These are phyloP conservation scores for Tipula vernalis DNA, from an alignment of 2,888 invertebrate species.

Conservation along the genomic window DNA sequence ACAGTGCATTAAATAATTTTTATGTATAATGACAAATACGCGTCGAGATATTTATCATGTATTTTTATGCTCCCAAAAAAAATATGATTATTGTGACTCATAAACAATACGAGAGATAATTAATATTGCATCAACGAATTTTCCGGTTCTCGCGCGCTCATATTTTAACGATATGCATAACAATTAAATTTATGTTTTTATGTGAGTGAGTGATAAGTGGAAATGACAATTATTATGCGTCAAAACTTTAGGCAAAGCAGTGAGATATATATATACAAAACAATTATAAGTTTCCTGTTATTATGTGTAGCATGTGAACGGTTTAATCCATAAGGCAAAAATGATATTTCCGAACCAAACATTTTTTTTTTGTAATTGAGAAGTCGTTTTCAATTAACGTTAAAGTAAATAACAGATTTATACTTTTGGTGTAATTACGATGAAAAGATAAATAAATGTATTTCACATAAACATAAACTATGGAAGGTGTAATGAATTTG, in stretches of 20 bases:
- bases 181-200: neutral
- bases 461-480: too few species aligned
- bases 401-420: neutral
- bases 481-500: too few species aligned
- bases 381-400: neutral
- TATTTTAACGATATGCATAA: neutral
- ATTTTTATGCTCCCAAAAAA: too few species aligned
- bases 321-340: neutral
- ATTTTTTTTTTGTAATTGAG: neutral
- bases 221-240: neutral
- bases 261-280: neutral
- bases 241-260: neutral
- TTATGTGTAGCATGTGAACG: neutral
- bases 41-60: neutral
- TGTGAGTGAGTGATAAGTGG: neutral
- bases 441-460: too few species aligned
- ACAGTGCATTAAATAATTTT: neutral
- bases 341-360: neutral
- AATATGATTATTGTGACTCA: neutral
- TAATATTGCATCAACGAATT: neutral
- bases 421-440: neutral
- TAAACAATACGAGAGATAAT: neutral
- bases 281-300: neutral
- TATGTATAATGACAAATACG: neutral
- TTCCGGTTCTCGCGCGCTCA: neutral